Evolutionary conservation across 1,140 invertebrate genomes (phyloP).

Genomic region (Liolophura sinensis): DNA sequence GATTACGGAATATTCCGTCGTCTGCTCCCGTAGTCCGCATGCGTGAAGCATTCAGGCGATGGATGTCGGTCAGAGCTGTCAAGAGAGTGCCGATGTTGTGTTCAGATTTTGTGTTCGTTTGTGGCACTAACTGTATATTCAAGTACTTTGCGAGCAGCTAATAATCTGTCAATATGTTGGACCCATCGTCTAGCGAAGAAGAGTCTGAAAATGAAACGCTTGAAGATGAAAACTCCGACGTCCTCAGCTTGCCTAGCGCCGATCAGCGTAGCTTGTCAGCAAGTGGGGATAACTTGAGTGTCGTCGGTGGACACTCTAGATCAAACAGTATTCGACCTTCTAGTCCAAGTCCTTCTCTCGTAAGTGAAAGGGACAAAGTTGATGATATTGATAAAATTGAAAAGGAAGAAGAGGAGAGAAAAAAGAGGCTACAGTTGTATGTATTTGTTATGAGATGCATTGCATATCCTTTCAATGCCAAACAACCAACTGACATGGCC

Average conservation of each 20-base stretch:
- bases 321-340: slow-evolving; percentile 71
- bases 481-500: slow-evolving; percentile 98
- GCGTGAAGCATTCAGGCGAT: slow-evolving; percentile 9
- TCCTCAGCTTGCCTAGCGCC: slow-evolving; percentile 51
- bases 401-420: slow-evolving; percentile 56
- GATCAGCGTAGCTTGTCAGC: slow-evolving; percentile 57
- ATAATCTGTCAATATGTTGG: slow-evolving; percentile 56
- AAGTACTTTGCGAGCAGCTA: neutral
- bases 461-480: slow-evolving; percentile 99
- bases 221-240: slow-evolving; percentile 61
- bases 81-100: no score
- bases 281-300: slow-evolving; percentile 60
- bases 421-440: slow-evolving; percentile 82
- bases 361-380: slow-evolving; percentile 70
- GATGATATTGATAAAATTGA: slow-evolving; percentile 51
- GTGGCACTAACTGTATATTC: neutral
- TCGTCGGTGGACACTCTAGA: slow-evolving; percentile 53
- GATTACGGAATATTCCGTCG: slow-evolving; percentile 10
- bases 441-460: slow-evolving; percentile 98
- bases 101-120: neutral
- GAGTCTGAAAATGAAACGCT: slow-evolving; percentile 53
- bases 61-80: no score
- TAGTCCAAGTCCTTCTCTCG: slow-evolving; percentile 80
- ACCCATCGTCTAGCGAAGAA: slow-evolving; percentile 63
- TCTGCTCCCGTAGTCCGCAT: slow-evolving; percentile 30